Percentiles rank a stretch among this genome's conserved stretches.
Conservation (phyloP, 2,888 invertebrate species). For the Ochropacha duplaris region DNA sequence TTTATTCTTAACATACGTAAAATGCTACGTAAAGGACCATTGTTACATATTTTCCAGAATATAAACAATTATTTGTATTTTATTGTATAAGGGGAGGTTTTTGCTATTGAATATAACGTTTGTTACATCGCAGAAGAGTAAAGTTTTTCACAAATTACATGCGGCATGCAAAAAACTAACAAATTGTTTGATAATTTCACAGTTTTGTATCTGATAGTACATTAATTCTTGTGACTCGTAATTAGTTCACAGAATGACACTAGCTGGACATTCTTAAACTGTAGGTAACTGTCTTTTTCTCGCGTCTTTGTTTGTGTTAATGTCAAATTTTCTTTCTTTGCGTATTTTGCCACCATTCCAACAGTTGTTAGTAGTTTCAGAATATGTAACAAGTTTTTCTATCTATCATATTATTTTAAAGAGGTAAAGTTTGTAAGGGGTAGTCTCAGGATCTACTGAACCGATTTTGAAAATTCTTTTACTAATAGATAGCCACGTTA, state of each 20-base stretch:
- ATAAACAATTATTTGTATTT: neutral
- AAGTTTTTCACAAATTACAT: neutral
- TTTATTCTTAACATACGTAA: neutral
- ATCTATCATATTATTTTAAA: no score
- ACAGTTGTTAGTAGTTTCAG: neutral
- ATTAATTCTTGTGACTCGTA: neutral
- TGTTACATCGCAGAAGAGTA: neutral
- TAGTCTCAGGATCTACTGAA: no score
- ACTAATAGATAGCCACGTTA: no score
- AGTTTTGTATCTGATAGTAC: neutral
- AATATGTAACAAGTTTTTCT: no score
- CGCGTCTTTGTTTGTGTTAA: neutral
- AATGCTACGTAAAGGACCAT: neutral
- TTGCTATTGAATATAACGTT: neutral
- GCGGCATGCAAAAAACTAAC: neutral
- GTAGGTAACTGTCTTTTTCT: neutral
- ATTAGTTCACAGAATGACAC: neutral
- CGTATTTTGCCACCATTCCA: neutral
- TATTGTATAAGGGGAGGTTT: neutral
- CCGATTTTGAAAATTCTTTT: no score
- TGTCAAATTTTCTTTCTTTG: neutral
- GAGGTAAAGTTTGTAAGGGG: no score
- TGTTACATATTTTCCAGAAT: neutral
- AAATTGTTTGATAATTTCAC: neutral
- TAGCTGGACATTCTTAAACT: neutral